Percentiles rank a stretch among this genome's conserved stretches.
These are phyloP conservation scores for Enteromius argenteus DNA, from an alignment of 2,797 vertebrate genomes.

Conservation along the genomic window DNA sequence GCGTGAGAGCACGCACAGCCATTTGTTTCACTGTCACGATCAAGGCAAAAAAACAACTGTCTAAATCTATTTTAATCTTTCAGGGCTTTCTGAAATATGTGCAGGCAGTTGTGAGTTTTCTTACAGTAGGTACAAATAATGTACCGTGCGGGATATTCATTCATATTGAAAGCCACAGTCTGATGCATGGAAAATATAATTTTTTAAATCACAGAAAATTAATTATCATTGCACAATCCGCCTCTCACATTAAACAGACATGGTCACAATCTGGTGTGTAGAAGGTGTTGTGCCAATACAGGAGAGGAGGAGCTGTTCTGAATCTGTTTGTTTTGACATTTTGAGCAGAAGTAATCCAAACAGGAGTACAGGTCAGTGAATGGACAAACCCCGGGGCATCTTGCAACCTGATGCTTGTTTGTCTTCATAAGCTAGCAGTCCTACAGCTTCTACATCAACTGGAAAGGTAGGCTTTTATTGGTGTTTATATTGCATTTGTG, in stretches of 20 bases:
- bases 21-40: conserved; percentile 49
- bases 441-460: conserved; percentile 4
- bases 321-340: conserved; percentile 54
- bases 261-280: conserved; percentile 27
- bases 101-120: not conserved
- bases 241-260: conserved; percentile 32
- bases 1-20: not conserved
- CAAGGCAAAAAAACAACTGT: conserved; percentile 29
- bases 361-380: conserved; percentile 32
- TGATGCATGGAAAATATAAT: not conserved
- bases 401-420: not conserved
- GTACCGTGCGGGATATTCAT: not conserved
- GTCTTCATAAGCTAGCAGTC: conserved; percentile 24
- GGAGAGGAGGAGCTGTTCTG: conserved; percentile 41
- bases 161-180: not conserved
- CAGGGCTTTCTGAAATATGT: conserved; percentile 15
- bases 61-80: conserved; percentile 23
- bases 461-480: conserved; percentile 14
- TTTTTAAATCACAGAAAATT: not conserved
- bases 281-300: conserved; percentile 35
- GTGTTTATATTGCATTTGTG: not conserved
- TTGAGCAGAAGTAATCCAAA: conserved; percentile 50
- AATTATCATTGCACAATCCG: conserved; percentile 17
- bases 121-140: not conserved
- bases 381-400: conserved; percentile 36